Evolutionary conservation across 2,888 invertebrate genomes (phyloP), one percentile per base, ranked within the genome.

Genomic region (Cheilosia vulpina): DNA sequence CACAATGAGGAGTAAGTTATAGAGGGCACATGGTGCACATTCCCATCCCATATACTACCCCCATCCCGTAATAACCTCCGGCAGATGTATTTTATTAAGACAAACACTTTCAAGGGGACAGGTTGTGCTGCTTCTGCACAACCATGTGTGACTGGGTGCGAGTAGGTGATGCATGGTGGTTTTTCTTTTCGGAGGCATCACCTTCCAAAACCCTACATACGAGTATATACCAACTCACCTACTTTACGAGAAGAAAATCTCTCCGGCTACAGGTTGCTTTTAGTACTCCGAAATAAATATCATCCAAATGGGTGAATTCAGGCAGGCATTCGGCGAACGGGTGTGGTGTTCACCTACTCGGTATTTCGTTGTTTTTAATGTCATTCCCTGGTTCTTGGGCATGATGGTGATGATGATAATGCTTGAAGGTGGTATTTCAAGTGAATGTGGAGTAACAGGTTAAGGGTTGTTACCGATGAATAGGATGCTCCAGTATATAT

Each of bases 381-480:
- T 52, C 52, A 27, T 27, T 52, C 52, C 52, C 21, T 27, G 13
- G 13, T 24, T 27, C 6, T 52, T 52, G 24, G 11, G 52, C 13
- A 9, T 52, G 47, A 62, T 60, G 60, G 43, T 66, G 81, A 31
- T 65, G 81, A 60, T 65, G 57, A 76, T 71, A 82, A 76, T 76
- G 21, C 60, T 45, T 11, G 38, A 60, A 52, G 57, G 75, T 57
- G 65, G 76, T 53, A 45, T 71, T 71, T 71, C 43, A 65, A 71
- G 58, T 77, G 69, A 82, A 76, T 76, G 50, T 58, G 17, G 45
- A 81, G 81, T 82, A 82, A 77, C 65, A 82, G 71, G 63, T 69
- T 68, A 38, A 45, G 76, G 76, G 38, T 41, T 69, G 41, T 34
- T 76, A n/a, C 72, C 38, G 17, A 57, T 53, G 24, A 27, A 66